Evolutionary conservation across 2,888 invertebrate species (phyloP), one percentile per base, ranked within the genome.

Genomic region (Drosophila meridionalis): DNA sequence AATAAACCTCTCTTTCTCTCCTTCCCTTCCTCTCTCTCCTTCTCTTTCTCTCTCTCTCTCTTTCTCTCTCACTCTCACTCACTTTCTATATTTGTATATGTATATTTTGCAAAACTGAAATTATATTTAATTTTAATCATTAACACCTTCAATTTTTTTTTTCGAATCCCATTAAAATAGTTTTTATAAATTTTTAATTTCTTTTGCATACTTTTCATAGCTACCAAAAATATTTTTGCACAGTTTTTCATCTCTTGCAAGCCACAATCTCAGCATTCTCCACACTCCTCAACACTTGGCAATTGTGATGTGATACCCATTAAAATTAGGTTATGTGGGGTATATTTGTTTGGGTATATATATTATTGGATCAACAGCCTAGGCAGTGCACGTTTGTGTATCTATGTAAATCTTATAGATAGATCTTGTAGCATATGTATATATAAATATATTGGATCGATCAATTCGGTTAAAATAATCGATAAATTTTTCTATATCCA

Each of bases 181-280:
- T 52, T 34, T 50, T 34, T 1, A 11, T 0, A 52, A 26, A 34
- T 26, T 45, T 45, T 28, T 47, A 47, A 59, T 59, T 59, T 58
- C 14, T 45, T 26, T 14, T 26, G 26, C 45, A 36, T 58, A 45
- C 9, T 58, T 47, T 47, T 28, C 36, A 47, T 47, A 36, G n/a
- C 45, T 36, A 42, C 32, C 32, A 57, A 43, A 55, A 55, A 55
- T 55, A 55, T 55, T 12, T 55, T 32, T 43, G 30, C 32, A 12
- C 26, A 12, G 5, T 38, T 32, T 56, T 30, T 42, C 40, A 30
- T 42, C 42, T 56, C 9, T 20, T 12, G 30, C n/a, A 30, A 28
- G 30, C 30, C n/a, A 50, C 48, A 58, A 45, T 26, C 43, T 26
- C 34, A 52, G 59, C 59, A 58, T 36, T 56, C 7, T 20, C 30